phyloP scores from a whole-genome alignment of 53 echinoderm and acorn worm species.

The Henricia sp. region DNA sequence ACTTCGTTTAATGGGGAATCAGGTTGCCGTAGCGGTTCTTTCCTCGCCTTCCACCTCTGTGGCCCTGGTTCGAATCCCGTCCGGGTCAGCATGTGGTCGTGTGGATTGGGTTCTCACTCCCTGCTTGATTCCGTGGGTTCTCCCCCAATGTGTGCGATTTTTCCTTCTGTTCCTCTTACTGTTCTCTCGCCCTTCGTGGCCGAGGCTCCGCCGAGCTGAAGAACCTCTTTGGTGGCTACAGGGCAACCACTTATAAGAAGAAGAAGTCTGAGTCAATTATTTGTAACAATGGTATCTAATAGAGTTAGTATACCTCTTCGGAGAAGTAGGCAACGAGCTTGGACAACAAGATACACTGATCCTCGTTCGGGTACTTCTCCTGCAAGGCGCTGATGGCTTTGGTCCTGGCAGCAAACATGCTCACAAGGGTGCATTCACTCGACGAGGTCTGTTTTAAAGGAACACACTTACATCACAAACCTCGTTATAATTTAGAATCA shows the following conservation, averaged over 20 bases:
- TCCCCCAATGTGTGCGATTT: not conserved
- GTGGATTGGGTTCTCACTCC: no score
- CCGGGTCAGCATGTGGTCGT: not conserved
- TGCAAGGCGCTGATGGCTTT: constrained; percentile 57
- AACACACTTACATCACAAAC: not conserved
- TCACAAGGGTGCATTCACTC: constrained; percentile 83
- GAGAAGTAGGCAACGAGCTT: constrained; percentile 86
- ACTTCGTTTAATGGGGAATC: not conserved
- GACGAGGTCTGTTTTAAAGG: constrained; percentile 64
- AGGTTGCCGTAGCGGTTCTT: no score
- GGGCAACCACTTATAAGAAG: not conserved
- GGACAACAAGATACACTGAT: constrained; percentile 70
- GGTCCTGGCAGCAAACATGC: constrained; percentile 73
- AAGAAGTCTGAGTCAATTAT: not conserved
- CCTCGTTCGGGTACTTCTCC: constrained; percentile 69
- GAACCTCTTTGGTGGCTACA: not conserved
- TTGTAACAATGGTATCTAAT: not conserved
- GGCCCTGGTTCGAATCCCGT: not conserved
- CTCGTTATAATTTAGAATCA: not conserved
- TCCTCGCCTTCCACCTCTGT: no score
- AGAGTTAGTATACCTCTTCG: constrained; percentile 57
- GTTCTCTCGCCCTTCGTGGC: no score
- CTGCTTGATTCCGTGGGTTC: no score
- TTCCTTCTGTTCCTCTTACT: not conserved
- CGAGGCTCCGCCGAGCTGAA: no score